Conservation (phyloP, 1,140 invertebrate genomes). For the Apis cerana region DNA sequence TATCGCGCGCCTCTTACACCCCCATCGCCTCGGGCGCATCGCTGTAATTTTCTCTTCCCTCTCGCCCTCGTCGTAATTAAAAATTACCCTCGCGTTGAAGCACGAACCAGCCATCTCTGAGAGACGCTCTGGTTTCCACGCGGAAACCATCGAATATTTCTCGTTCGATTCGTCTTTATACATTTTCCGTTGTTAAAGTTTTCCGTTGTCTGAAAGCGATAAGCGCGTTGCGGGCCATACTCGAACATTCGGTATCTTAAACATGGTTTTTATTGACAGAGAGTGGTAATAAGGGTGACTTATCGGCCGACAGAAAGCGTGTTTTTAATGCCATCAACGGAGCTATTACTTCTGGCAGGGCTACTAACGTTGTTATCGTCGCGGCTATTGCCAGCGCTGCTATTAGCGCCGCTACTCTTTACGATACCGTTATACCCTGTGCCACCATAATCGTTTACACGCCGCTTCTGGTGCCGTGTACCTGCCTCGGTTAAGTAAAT, state of each 20-base stretch:
- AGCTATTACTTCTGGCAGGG: background rate
- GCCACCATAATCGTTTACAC: conserved; percentile 44
- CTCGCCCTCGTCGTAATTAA: background rate
- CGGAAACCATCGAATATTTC: no score
- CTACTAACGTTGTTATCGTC: conserved; percentile 8
- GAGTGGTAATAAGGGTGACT: conserved; percentile 21
- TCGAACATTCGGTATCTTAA: background rate
- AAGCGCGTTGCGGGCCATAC: background rate
- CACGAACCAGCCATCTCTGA: no score
- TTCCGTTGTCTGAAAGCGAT: background rate
- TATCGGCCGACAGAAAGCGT: background rate
- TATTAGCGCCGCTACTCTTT: conserved; percentile 30
- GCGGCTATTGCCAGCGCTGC: conserved; percentile 20
- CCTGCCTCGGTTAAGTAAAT: conserved; percentile 30
- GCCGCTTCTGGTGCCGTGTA: conserved; percentile 11
- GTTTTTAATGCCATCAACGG: conserved; percentile 18
- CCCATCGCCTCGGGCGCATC: background rate
- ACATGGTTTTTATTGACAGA: background rate
- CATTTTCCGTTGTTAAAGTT: no score
- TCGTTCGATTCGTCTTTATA: no score
- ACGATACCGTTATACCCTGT: conserved; percentile 19
- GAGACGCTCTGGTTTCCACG: no score
- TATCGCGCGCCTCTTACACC: no score
- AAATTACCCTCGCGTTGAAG: background rate
- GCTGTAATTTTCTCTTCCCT: background rate